Evolutionary conservation across 2,113 vertebrate genomes (phyloP), one percentile per base, ranked within the genome.

Genomic region (Cephalophus harveyi): DNA sequence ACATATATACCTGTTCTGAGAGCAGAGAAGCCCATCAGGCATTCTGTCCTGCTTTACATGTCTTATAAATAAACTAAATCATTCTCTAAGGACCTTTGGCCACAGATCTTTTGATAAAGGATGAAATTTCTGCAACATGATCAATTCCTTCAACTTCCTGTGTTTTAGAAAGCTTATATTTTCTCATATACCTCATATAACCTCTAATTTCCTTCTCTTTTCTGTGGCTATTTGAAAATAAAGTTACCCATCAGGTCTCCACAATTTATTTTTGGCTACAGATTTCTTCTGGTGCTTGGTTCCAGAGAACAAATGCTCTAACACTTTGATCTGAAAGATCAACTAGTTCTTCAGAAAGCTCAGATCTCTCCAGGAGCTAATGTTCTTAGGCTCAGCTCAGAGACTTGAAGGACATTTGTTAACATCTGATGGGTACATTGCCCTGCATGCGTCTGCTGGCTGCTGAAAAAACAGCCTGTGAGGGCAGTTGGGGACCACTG

Each of bases 281-380:
- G 78, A 74, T 84, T 94, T 96, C 87, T 94, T 91, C 84, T 57
- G 46, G 83, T 57, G 76, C 74, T 84, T 6, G 71, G 55, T 84
- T 96, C 27, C 21, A 62, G 78, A 74, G 50, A 83, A 87, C 25
- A 87, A 48, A 92, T 85, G 48, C 46, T 23, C 60, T 71, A 89
- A 40, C 3, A 28, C 71, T 95, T 94, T 96, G 92, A 96, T 95
- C 92, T 97, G 67, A 96, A 89, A 55, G 55, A 94, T 62, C n/a
- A 62, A 43, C 71, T 19, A 2, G 48, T 84, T 52, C 81, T 94
- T 64, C 52, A 62, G 94, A 95, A 79, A 89, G 84, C 82, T 94
- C 90, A 81, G 25, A 93, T 97, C 83, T 64, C 92, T 62, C 59
- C 89, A 94, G 94, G 54, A 95, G 50, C 50, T 2, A 3, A 36